A percentile compares a stretch with the other conserved stretches of the same genome.
phyloP scores from a whole-genome alignment of 2,888 invertebrate genomes.

The Aporophyla lueneburgensis region DNA sequence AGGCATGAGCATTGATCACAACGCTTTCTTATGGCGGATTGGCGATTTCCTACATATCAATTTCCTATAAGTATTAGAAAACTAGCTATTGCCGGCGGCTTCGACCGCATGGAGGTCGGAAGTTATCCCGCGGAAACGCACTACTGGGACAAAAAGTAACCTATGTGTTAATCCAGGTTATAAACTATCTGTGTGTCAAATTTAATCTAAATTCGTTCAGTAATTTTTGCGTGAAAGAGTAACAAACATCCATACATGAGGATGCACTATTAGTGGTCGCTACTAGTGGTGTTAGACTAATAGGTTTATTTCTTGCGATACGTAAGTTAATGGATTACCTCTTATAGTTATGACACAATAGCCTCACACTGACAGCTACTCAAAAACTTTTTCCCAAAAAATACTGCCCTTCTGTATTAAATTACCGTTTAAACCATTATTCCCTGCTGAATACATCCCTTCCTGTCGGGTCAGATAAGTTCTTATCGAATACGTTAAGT shows the following conservation, averaged over 20 bases:
- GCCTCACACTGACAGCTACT: not conserved
- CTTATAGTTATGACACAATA: not conserved
- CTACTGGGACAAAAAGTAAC: too few relatives aligned
- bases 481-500: constrained; percentile 38
- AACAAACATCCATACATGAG: too few relatives aligned
- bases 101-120: too few relatives aligned
- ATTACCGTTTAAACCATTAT: not conserved
- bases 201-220: too few relatives aligned
- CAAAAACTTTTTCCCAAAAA: not conserved
- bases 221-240: too few relatives aligned
- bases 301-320: too few relatives aligned
- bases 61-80: not conserved
- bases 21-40: not conserved
- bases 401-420: not conserved
- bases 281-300: too few relatives aligned
- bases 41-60: not conserved
- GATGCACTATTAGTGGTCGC: too few relatives aligned
- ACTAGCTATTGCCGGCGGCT: too few relatives aligned
- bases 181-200: too few relatives aligned
- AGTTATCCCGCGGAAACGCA: too few relatives aligned
- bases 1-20: not conserved
- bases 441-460: constrained; percentile 6
- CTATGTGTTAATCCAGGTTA: too few relatives aligned
- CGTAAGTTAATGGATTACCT: not conserved
- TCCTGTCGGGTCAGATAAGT: constrained; percentile 30